These are phyloP conservation scores for Temnopleurus reevesii DNA, from an alignment of 53 echinoderm and acorn worm genomes.

Conservation along the genomic window DNA sequence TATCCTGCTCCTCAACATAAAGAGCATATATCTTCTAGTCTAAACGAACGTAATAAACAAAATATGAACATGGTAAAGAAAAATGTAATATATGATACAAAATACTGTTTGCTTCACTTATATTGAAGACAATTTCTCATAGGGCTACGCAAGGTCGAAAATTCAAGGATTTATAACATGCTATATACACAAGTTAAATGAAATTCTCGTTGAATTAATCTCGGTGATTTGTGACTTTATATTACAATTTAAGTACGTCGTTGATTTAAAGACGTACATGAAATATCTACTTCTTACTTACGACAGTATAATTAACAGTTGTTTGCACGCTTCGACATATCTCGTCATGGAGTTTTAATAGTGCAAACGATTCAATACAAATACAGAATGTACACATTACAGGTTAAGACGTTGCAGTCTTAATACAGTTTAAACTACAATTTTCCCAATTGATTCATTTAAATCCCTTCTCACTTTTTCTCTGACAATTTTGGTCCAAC, in stretches of 20 bases:
- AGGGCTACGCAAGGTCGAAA: background rate
- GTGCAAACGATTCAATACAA: background rate
- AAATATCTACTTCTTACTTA: too few species aligned
- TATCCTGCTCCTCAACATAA: background rate
- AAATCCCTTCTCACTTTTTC: too few species aligned
- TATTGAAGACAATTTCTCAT: background rate
- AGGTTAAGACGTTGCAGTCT: too few species aligned
- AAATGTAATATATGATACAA: background rate
- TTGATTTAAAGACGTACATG: too few species aligned
- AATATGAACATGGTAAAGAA: background rate
- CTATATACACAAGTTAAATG: constrained; percentile 10
- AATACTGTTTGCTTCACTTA: constrained; percentile 12
- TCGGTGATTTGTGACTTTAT: too few species aligned
- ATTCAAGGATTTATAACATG: background rate
- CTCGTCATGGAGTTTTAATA: background rate
- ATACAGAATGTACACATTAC: too few species aligned
- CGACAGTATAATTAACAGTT: background rate
- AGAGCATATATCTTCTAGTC: constrained; percentile 24
- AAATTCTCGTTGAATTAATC: background rate
- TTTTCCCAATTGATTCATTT: too few species aligned
- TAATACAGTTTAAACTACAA: too few species aligned
- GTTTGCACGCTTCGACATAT: background rate
- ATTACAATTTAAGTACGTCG: too few species aligned
- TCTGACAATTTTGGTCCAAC: too few species aligned
- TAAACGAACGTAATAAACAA: background rate